A percentile compares a stretch with the other conserved stretches of the same genome.
phyloP scores from a whole-genome alignment of 1,140 invertebrate genomes.

The Linepithema humile region DNA sequence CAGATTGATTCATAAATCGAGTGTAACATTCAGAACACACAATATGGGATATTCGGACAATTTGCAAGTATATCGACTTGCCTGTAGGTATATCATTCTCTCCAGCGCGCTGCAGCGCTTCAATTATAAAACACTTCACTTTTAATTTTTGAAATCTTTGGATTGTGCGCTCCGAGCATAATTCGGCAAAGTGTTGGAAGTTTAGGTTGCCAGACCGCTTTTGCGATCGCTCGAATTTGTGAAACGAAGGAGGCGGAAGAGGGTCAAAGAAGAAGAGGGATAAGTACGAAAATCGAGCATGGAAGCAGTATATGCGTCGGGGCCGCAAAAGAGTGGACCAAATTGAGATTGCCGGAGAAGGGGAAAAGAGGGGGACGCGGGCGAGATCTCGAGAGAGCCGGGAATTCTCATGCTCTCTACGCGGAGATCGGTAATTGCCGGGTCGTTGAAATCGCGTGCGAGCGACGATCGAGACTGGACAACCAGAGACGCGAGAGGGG shows the following conservation, averaged over 20 bases:
- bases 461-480: conserved; percentile 45
- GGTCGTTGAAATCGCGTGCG: conserved; percentile 75
- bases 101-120: too few relatives aligned
- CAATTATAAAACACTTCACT: not conserved
- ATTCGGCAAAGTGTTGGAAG: not conserved
- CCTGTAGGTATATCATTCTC: not conserved
- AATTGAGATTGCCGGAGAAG: not conserved
- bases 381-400: not conserved
- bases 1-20: not conserved
- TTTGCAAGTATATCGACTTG: not conserved
- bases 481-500: conserved; percentile 40
- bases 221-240: not conserved
- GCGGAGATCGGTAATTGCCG: conserved; percentile 73
- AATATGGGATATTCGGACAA: not conserved
- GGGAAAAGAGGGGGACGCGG: not conserved
- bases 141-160: conserved; percentile 10
- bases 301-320: not conserved
- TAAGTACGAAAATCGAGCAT: conserved; percentile 40
- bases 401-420: conserved; percentile 61
- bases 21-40: not conserved
- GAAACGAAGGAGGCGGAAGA: not conserved
- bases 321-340: not conserved
- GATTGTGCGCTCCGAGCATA: not conserved
- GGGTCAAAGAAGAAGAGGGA: not conserved
- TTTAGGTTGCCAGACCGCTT: not conserved